These are phyloP conservation scores for Hydriomena furcata DNA, from an alignment of 2,888 invertebrate species.

Conservation along the genomic window DNA sequence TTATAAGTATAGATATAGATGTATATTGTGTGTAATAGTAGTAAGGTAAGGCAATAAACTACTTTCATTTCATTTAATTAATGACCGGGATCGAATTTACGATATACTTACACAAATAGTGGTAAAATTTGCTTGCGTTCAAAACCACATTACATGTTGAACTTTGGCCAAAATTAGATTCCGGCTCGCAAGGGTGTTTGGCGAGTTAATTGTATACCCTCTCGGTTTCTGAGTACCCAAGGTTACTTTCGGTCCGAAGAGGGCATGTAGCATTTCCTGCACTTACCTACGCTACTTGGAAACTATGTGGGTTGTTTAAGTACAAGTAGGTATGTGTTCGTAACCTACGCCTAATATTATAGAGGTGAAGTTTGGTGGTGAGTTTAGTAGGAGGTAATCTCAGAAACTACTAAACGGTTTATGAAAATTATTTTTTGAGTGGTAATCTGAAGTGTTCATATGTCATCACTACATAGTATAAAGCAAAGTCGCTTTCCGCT, in stretches of 20 bases:
- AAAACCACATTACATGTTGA: conserved; percentile 11
- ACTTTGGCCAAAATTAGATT: conserved; percentile 14
- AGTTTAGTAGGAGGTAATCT: too few relatives aligned
- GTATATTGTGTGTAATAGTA: too few relatives aligned
- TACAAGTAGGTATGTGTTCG: background rate
- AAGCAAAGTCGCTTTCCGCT: too few relatives aligned
- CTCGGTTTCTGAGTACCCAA: conserved; percentile 8
- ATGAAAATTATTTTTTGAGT: too few relatives aligned
- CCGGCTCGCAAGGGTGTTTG: conserved; percentile 17
- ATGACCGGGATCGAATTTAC: background rate
- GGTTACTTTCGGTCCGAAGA: conserved; percentile 11
- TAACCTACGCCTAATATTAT: too few relatives aligned
- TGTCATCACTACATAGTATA: too few relatives aligned
- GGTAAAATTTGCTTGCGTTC: conserved; percentile 1
- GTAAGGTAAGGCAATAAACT: too few relatives aligned
- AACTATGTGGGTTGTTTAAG: background rate
- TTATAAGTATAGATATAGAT: too few relatives aligned
- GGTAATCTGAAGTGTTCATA: too few relatives aligned
- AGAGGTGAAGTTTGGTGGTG: too few relatives aligned
- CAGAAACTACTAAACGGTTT: too few relatives aligned
- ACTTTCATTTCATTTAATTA: too few relatives aligned
- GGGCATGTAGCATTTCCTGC: conserved; percentile 10
- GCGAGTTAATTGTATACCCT: conserved; percentile 23
- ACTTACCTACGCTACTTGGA: conserved; percentile 9
- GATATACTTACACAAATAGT: background rate